Percentiles rank a stretch among this genome's conserved stretches.
These are phyloP conservation scores for Archivesica marissinica DNA, from an alignment of 1,140 invertebrate genomes.

Conservation along the genomic window DNA sequence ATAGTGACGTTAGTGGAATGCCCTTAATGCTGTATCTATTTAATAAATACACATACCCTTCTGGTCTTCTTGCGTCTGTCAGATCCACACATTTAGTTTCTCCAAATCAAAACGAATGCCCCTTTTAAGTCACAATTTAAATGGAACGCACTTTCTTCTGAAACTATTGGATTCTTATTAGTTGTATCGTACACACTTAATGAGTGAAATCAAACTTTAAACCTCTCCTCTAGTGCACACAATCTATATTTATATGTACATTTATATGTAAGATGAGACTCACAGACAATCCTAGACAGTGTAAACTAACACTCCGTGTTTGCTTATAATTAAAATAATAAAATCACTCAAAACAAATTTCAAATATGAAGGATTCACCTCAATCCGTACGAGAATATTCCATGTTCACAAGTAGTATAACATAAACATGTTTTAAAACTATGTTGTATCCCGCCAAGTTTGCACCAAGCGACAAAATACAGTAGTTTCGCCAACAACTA, in stretches of 20 bases:
- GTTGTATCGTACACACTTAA: too few relatives aligned
- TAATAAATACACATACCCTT: not conserved
- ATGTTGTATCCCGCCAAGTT: not conserved
- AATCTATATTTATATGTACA: too few relatives aligned
- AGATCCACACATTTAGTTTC: not conserved
- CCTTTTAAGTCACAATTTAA: too few relatives aligned
- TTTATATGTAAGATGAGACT: too few relatives aligned
- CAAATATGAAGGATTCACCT: not conserved
- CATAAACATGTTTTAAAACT: not conserved
- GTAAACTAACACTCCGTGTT: too few relatives aligned
- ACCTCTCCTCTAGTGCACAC: too few relatives aligned
- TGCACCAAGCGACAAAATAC: slow-evolving; percentile 9
- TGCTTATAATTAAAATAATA: not conserved
- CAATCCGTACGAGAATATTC: not conserved
- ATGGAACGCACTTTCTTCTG: too few relatives aligned
- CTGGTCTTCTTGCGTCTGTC: not conserved
- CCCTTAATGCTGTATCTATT: too few relatives aligned
- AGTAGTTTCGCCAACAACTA: not conserved
- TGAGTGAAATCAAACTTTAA: too few relatives aligned
- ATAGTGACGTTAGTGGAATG: too few relatives aligned
- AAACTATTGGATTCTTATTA: too few relatives aligned
- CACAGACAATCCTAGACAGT: too few relatives aligned
- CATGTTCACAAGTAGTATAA: not conserved
- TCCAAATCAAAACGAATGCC: not conserved
- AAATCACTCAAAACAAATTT: not conserved